These are phyloP conservation scores for Drosophila prosaltans DNA, from an alignment of 1,140 invertebrate genomes.

Conservation along the genomic window DNA sequence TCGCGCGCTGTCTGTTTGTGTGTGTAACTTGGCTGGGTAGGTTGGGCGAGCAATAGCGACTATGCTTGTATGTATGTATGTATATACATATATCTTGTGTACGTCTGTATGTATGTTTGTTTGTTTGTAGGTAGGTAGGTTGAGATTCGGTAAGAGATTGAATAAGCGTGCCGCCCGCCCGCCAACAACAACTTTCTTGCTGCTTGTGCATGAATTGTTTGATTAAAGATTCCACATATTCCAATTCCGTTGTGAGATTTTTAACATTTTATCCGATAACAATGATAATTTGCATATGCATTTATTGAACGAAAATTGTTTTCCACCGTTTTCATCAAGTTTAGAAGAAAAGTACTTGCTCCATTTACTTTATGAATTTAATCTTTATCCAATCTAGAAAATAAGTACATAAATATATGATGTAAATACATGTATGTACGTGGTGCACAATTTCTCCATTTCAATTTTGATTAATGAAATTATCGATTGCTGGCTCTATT, in stretches of 20 bases:
- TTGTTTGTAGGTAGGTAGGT: background rate
- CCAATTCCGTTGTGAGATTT: background rate
- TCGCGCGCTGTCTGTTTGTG: background rate
- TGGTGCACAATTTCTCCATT: slow-evolving; percentile 21
- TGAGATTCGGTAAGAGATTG: slow-evolving; percentile 56
- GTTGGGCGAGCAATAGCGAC: too few species aligned
- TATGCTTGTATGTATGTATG: too few species aligned
- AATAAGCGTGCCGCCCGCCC: slow-evolving; percentile 39
- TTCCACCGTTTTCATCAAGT: background rate
- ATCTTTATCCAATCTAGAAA: background rate
- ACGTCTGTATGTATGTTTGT: background rate
- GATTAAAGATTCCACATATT: background rate
- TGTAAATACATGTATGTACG: background rate
- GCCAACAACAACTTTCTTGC: background rate
- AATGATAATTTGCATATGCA: background rate
- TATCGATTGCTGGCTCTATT: slow-evolving; percentile 56
- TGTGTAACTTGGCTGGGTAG: background rate
- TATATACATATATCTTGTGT: background rate
- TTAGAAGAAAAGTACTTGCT: too few species aligned
- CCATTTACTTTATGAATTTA: too few species aligned
- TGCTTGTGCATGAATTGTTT: slow-evolving; percentile 6
- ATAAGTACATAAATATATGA: background rate
- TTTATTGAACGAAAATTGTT: background rate
- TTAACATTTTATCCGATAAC: background rate
- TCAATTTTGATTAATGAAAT: slow-evolving; percentile 63